Percentiles rank a stretch among this genome's conserved stretches.
phyloP scores from a whole-genome alignment of 2,888 invertebrate species.

The Acheta domesticus region DNA sequence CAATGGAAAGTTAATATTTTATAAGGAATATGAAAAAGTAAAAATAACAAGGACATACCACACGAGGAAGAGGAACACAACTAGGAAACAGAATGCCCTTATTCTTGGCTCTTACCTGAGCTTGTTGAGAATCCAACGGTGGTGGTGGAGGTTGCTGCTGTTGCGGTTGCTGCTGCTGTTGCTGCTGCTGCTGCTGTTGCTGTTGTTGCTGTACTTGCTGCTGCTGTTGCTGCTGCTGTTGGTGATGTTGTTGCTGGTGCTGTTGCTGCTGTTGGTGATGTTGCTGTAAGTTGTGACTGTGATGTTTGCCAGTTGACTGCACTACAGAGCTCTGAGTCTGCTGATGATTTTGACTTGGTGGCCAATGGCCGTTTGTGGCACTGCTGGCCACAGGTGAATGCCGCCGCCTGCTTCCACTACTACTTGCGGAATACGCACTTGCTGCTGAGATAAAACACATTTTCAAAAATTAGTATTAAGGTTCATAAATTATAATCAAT shows the following conservation, averaged over 20 bases:
- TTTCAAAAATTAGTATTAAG: too few relatives aligned
- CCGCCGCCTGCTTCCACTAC: conserved; percentile 31
- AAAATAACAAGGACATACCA: too few relatives aligned
- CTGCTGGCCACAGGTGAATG: conserved; percentile 31
- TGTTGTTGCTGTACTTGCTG: too few relatives aligned
- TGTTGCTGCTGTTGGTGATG: conserved; percentile 41
- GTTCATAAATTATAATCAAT: too few relatives aligned
- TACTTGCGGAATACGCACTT: conserved; percentile 24
- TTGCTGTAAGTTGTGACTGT: conserved; percentile 51
- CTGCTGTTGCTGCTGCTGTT: conserved; percentile 19
- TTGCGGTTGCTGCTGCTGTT: conserved; percentile 38
- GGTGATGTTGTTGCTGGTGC: conserved; percentile 27
- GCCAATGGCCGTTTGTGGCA: conserved; percentile 29
- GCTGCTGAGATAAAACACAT: background rate
- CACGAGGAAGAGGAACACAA: too few relatives aligned
- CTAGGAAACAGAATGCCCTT: too few relatives aligned
- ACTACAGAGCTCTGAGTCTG: conserved; percentile 53
- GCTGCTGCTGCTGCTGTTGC: conserved; percentile 3
- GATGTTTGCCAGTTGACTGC: conserved; percentile 69
- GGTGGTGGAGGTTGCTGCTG: too few relatives aligned
- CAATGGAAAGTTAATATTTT: too few relatives aligned
- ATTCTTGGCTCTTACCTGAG: too few relatives aligned
- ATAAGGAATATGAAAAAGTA: too few relatives aligned
- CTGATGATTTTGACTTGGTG: conserved; percentile 21
- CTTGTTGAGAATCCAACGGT: too few relatives aligned